Evolutionary conservation across 2,113 vertebrate genomes (phyloP).

Genomic region (Zosterops borbonicus): DNA sequence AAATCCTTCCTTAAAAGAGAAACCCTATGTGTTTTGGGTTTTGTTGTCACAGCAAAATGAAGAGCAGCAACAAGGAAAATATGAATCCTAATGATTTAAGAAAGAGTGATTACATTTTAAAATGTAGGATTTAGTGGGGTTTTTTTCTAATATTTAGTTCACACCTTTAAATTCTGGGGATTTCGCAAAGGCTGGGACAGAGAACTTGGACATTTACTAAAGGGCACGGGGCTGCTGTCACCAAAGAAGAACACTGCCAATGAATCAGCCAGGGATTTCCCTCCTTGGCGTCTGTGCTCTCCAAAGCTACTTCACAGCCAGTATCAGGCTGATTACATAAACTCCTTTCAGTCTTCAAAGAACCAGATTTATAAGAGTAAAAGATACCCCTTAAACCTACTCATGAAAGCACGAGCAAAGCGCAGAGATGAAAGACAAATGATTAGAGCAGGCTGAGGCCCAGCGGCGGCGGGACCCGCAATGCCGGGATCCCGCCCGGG

Average conservation of each 20-base stretch:
- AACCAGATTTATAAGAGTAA: not conserved
- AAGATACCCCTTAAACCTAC: not conserved
- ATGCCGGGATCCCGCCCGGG: rapidly evolving
- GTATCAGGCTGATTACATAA: not conserved
- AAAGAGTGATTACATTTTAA: not conserved
- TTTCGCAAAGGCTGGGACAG: not conserved
- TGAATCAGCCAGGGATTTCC: not conserved
- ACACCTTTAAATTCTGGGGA: not conserved
- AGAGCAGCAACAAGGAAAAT: not conserved
- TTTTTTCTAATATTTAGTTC: not conserved
- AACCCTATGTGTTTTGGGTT: rapidly evolving
- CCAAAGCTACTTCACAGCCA: not conserved
- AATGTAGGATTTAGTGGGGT: rapidly evolving
- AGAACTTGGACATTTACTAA: not conserved
- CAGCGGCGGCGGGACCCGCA: rapidly evolving
- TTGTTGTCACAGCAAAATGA: not conserved
- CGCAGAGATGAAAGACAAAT: not conserved
- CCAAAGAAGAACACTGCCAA: not conserved
- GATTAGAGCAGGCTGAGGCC: rapidly evolving
- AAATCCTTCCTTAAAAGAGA: not conserved
- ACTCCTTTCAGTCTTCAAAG: not conserved
- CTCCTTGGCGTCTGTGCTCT: not conserved
- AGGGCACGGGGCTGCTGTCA: not conserved
- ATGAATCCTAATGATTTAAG: not conserved
- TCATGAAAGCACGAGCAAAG: not conserved